Percentiles rank a stretch among this genome's conserved stretches.
Conservation (phyloP, 2,113 vertebrate genomes). For the Pardalotus punctatus region DNA sequence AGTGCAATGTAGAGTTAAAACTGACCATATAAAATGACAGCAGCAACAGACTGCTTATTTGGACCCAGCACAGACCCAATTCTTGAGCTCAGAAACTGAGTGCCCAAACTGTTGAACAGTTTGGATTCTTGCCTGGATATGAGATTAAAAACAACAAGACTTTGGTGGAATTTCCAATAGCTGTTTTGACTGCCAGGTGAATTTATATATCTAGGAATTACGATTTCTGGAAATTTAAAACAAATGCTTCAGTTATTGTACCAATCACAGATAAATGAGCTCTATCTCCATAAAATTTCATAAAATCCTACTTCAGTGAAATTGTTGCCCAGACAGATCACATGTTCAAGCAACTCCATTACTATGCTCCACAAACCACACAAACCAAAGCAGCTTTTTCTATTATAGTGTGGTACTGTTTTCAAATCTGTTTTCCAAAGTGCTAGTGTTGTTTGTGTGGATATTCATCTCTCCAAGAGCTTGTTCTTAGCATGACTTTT, state of each 20-base stretch:
- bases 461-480: background rate
- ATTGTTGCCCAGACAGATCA: background rate
- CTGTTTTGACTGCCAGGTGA: background rate
- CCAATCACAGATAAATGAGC: background rate
- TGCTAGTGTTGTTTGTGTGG: background rate
- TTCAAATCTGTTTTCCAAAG: background rate
- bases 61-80: background rate
- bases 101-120: background rate
- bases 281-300: background rate
- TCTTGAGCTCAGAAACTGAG: background rate
- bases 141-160: background rate
- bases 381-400: background rate
- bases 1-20: background rate
- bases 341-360: background rate
- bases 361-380: background rate
- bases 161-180: background rate
- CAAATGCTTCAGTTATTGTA: background rate
- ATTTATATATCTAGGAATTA: background rate
- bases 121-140: background rate
- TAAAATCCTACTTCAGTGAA: background rate
- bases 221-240: background rate
- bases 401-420: background rate
- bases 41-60: constrained; percentile 4
- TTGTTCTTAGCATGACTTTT: background rate
- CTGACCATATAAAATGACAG: background rate